Evolutionary conservation across 2,888 invertebrate species (phyloP), one percentile per base, ranked within the genome.

Genomic region (Drosophila meridionalis): DNA sequence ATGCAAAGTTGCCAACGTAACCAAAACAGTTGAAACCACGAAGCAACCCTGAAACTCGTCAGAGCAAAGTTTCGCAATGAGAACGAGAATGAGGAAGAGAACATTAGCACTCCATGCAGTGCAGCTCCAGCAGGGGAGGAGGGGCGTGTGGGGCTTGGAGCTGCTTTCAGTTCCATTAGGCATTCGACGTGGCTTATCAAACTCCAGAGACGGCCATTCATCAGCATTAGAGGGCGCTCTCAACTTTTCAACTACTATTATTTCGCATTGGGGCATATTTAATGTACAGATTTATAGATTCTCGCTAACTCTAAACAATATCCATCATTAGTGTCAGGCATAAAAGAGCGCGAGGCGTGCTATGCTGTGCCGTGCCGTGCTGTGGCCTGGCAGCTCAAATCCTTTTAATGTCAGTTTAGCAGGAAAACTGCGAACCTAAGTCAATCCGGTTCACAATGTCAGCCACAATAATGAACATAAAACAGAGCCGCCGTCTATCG

Each of bases 1-100:
- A 85, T 56, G 78, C 71, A 89, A 85, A 85, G 85, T 87, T 89
- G 85, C 73, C 84, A 87, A 78, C 88, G 73, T 84, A 70, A 75
- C 76, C 80, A 73, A 84, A 89, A 89, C 89, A 87, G 85, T 74
- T 75, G 59, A 77, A 77, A 87, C 85, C 85, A 75, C 77, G 70
- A 76, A 68, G 62, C 75, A 67, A 73, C 71, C 76, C 72, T 50
- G 71, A 72, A 70, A 69, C 60, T 53, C 67, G 38, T 68, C 80
- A 56, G 73, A 60, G 45, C 53, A 64, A 76, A 74, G 47, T 62
- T 65, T 64, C 36, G 14, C 67, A 61, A 48, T 56, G 30, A 57
- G 48, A 52, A 32, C 32, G 52, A 36, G 52, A 8, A 36, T 1
- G 7, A 5, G 5, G 1, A 38, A 4, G 38, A 11, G 38, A 38